Evolutionary conservation across 2,113 vertebrate genomes (phyloP), one percentile per base, ranked within the genome.

Genomic region (Pseudorasbora parva): DNA sequence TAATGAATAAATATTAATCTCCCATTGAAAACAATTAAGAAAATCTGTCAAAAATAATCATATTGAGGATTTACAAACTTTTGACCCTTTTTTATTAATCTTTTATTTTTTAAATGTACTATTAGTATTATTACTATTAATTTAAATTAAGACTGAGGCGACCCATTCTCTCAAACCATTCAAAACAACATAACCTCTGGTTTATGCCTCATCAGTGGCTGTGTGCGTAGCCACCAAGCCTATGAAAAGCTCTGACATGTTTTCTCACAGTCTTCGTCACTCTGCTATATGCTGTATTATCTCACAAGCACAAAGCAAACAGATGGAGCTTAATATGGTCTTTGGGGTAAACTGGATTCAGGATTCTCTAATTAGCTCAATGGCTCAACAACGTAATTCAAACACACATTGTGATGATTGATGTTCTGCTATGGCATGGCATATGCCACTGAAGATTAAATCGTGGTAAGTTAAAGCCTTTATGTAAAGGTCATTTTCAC

Each of bases 311-410:
- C 59, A 89, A 37, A 5, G 78, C 78, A 89, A 92, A 92, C 77
- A 92, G 15, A 75, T 37, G 43, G 62, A 72, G 81, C 54, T 83
- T 68, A 68, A 86, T 57, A 68, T 81, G 71, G 47, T 49, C 75
- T 71, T 75, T 51, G 75, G 73, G 15, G 77, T 74, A 78, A 87
- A 84, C 85, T 68, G 1, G 25, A 47, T 92, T 83, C 91, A 92
- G 92, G 91, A 92, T 92, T 74, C 89, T 78, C 81, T 43, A 68
- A 49, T 41, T 11, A 64, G 54, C 45, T 79, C 54, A 69, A 68
- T 62, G 82, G 30, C 51, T 72, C 47, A 74, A 27, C n/a, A 6
- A 8, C 15, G 27, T 60, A 69, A 87, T 62, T 82, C 72, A 85
- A 84, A 66, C 21, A 85, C n/a, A 66, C 45, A 41, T 8, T 23